Conservation (phyloP, 2,797 vertebrate species). For the Coendou prehensilis region DNA sequence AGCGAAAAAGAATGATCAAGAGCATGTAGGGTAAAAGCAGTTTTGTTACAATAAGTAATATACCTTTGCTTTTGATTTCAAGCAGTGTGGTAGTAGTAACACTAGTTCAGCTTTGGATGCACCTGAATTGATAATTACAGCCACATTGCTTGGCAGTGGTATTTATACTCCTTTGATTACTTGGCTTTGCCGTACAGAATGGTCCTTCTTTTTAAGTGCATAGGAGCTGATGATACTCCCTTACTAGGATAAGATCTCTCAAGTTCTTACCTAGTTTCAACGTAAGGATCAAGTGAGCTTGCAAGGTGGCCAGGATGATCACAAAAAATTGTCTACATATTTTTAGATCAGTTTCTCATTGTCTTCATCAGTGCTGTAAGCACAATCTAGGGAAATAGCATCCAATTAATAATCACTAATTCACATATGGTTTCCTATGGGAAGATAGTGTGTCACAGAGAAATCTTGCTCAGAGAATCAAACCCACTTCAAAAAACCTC, state of each 20-base stretch:
- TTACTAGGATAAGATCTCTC: neutral
- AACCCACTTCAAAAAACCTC: constrained; percentile 61
- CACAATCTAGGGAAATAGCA: neutral
- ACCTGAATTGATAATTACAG: neutral
- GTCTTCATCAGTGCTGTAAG: neutral
- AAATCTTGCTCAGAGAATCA: neutral
- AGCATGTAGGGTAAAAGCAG: neutral
- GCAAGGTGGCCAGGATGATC: neutral
- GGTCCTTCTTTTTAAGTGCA: neutral
- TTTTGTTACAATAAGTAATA: neutral
- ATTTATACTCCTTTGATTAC: neutral
- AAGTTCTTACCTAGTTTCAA: neutral
- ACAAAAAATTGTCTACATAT: neutral
- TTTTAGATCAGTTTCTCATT: neutral
- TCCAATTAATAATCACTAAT: neutral
- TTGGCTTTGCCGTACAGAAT: neutral
- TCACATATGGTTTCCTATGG: neutral
- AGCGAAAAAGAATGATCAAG: neutral
- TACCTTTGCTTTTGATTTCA: neutral
- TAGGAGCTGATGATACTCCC: neutral
- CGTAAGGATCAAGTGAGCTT: neutral
- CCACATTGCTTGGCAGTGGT: neutral
- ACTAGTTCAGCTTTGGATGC: neutral
- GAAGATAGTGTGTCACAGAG: constrained; percentile 29
- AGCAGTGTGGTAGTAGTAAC: neutral